Conservation (phyloP, 23 tunicate genomes). For the Halocynthia roretzi region DNA sequence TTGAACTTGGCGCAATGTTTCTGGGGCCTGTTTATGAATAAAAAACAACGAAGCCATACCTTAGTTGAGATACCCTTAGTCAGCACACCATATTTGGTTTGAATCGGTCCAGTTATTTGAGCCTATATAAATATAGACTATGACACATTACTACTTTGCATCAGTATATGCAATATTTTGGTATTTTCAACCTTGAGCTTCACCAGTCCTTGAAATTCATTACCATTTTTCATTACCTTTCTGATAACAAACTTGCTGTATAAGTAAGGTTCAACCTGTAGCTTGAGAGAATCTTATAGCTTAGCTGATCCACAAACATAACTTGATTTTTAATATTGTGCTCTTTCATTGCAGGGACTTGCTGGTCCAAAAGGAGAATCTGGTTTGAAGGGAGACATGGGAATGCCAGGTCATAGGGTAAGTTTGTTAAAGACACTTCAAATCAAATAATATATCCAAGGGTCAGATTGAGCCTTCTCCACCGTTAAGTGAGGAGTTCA, state of each 20-base stretch:
- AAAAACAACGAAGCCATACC: background rate
- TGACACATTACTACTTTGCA: too few relatives aligned
- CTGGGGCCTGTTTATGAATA: background rate
- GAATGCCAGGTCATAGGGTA: conserved; percentile 89
- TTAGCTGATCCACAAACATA: background rate
- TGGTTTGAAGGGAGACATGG: conserved; percentile 84
- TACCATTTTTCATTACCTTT: background rate
- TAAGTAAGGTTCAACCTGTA: too few relatives aligned
- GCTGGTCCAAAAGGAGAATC: conserved; percentile 15
- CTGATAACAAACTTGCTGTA: background rate
- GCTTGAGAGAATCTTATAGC: too few relatives aligned
- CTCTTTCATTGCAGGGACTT: conserved; percentile 38
- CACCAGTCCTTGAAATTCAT: background rate
- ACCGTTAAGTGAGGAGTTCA: too few relatives aligned
- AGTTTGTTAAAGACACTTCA: background rate
- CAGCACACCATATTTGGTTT: too few relatives aligned
- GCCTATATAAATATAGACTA: too few relatives aligned
- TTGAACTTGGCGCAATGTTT: background rate
- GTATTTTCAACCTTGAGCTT: background rate
- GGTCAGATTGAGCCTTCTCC: too few relatives aligned
- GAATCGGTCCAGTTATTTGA: too few relatives aligned
- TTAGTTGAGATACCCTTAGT: too few relatives aligned
- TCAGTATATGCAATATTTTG: background rate
- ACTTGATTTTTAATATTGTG: background rate
- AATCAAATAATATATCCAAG: too few relatives aligned